Percentiles rank a stretch among this genome's conserved stretches.
phyloP scores from a whole-genome alignment of 1,140 invertebrate species.

The Patella vulgata region DNA sequence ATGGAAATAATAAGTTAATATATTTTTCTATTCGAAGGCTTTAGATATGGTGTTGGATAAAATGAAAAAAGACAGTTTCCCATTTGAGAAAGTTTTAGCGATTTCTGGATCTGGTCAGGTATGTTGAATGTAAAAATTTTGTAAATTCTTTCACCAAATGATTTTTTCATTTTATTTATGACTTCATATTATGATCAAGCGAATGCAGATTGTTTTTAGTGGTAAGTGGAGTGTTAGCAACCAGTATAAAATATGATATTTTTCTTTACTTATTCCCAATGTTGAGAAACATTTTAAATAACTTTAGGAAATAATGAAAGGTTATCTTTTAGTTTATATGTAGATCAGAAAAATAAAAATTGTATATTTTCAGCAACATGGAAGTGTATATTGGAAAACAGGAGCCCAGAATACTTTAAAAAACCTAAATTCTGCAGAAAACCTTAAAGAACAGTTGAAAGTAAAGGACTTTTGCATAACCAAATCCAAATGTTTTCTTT shows the following conservation, averaged over 20 bases:
- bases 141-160: slow-evolving; percentile 5
- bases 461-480: too few relatives aligned
- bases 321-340: neutral
- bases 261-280: neutral
- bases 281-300: neutral
- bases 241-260: neutral
- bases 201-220: slow-evolving; percentile 4
- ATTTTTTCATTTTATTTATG: neutral
- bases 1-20: neutral
- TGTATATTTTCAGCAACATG: slow-evolving; percentile 88
- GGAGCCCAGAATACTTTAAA: slow-evolving; percentile 76
- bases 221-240: slow-evolving; percentile 10
- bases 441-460: slow-evolving; percentile 83
- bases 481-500: too few relatives aligned
- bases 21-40: slow-evolving; percentile 72
- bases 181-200: neutral
- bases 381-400: slow-evolving; percentile 92
- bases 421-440: slow-evolving; percentile 77
- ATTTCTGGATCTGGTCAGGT: slow-evolving; percentile 92
- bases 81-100: slow-evolving; percentile 84
- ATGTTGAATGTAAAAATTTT: slow-evolving; percentile 31
- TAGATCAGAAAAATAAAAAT: too few relatives aligned
- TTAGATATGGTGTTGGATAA: slow-evolving; percentile 90
- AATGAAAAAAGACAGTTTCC: slow-evolving; percentile 79
- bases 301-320: neutral